Base-by-base conservation (phyloP, 2,113 vertebrate genomes). In the Scolopax mira region DNA sequence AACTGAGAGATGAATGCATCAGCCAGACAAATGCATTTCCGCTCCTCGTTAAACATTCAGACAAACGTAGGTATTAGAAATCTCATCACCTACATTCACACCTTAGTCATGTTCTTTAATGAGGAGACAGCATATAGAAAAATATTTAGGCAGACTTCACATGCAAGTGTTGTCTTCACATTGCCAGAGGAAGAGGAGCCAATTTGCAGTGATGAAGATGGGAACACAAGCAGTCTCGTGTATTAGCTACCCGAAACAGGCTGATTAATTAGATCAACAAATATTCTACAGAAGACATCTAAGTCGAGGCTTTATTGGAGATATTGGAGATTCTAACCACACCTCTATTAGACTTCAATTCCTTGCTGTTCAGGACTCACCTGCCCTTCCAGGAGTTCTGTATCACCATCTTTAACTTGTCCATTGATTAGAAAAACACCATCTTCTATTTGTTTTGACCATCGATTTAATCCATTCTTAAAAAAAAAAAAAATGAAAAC, bases 361-460 rank as follows among this genome's bases (percentile, higher is more conserved):
- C 42, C 24, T 85, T 46, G 12, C 21, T 74, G 22, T 61, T 44
- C 6, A 25, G 27, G 41, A 94, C 98, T 97, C 72, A 99, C 99
- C 97, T 98, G 99, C 90, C 98, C 99, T 83, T 98, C 97, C 51
- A 98, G 69, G 7, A 99, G 97, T 11, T 99, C 99, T 14, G 97
- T 49, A 82, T 99, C 98, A 85, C 97, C 97, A 33, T 97, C 98
- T 85, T 98, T 98, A 83, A 97, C 89, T 95, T 98, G 98, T 13
- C 99, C 98, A 64, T 99, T 99, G 65, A 99, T 98, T 84, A 99
- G 98, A 97, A 98, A 99, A 87, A 98, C 78, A 91, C 98, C 98
- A 28, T 93, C 96, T 84, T 98, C 98, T 74, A 99, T 98, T 96
- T 98, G 98, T 52, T 98, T 98, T 9, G 98, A 98, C 99, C 99